phyloP scores from a whole-genome alignment of 1,140 invertebrate genomes.

The Episyrphus balteatus region DNA sequence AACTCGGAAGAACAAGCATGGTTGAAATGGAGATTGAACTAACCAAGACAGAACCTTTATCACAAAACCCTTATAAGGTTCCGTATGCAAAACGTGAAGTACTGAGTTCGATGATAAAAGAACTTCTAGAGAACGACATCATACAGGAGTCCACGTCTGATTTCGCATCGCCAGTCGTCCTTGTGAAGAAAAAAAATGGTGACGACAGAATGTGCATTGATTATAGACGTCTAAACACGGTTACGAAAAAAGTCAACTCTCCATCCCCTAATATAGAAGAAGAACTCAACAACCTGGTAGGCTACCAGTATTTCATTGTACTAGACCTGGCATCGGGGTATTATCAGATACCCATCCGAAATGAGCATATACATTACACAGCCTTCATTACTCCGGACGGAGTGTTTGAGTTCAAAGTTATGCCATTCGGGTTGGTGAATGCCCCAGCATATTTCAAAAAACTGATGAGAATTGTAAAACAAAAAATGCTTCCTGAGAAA shows the following conservation, averaged over 20 bases:
- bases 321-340: too few species aligned
- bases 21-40: conserved; percentile 2
- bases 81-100: conserved; percentile 5
- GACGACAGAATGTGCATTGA: too few species aligned
- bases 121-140: conserved; percentile 26
- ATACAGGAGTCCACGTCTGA: conserved; percentile 35
- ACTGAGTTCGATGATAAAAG: conserved; percentile 7
- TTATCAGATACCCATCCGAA: too few species aligned
- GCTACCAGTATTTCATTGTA: conserved; percentile 30
- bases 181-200: conserved; percentile 40
- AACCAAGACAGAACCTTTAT: conserved; percentile 7
- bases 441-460: conserved; percentile 34
- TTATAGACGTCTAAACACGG: conserved; percentile 20
- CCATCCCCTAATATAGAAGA: conserved; percentile 43
- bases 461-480: background rate
- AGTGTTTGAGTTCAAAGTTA: too few species aligned
- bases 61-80: too few species aligned
- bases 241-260: conserved; percentile 31
- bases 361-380: conserved; percentile 9
- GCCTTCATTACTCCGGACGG: conserved; percentile 14
- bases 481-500: background rate
- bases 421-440: conserved; percentile 41
- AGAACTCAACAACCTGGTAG: conserved; percentile 30
- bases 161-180: conserved; percentile 38
- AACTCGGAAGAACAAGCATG: background rate